Base-by-base conservation (phyloP, 53 echinoderm and acorn worm genomes). In the Astropecten irregularis region DNA sequence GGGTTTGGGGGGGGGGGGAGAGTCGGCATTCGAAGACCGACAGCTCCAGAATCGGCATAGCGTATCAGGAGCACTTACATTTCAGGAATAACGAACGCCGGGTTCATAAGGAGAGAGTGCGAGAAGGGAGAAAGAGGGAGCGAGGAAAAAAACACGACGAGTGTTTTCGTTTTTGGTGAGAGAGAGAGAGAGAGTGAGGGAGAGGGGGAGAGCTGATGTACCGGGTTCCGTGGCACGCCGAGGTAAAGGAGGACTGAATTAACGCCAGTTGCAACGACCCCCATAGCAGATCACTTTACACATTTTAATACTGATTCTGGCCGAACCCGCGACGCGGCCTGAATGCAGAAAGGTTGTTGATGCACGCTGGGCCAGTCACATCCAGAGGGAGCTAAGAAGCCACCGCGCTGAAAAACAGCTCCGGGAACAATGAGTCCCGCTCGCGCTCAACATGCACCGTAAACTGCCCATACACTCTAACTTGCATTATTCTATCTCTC, bases 231-330 rank as follows among this genome's bases (percentile, higher is more conserved):
- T 76, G 76, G 57, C 76, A 58, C 28, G 58, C n/a, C 40, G 57
- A 76, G 39, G 39, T 58, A 9, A 29, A 76, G 58, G 37, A 28
- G 58, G 44, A 16, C 39, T 56, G 40, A 76, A 76, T 76, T 76
- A 76, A 76, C 42, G 58, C 76, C 76, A 56, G 56, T 38, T 76
- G 76, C 55, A 55, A 25, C 65, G 38, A 65, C 40, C 76, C 71
- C 71, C 76, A 23, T 15, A 29, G 58, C 57, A 39, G 76, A 76
- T 76, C 76, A 76, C 76, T 76, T 76, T 76, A 76, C 76, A 76
- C 76, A 76, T 76, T 76, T 76, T 76, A 76, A 76, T 76, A 76
- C 57, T 76, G 76, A 76, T 40, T 56, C 40, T 38, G 76, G 58
- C 38, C 26, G 29, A 40, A 58, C 23, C 39, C 2, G 57, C 20